These are phyloP conservation scores for Cherax quadricarinatus DNA, from an alignment of 1,140 invertebrate genomes.

Conservation along the genomic window DNA sequence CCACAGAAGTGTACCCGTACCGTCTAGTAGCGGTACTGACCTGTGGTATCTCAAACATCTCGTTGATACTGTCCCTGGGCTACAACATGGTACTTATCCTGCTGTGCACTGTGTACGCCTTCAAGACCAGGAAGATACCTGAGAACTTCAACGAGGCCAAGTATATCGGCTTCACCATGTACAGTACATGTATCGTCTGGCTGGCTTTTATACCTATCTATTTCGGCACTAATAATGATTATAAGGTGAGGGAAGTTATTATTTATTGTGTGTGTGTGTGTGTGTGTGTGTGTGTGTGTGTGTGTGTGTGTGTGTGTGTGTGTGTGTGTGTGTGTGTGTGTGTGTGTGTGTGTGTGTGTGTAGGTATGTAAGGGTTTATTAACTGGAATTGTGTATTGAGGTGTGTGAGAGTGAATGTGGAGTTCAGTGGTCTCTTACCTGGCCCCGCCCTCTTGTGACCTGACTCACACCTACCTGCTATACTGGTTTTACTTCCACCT, in stretches of 20 bases:
- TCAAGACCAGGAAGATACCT: conserved; percentile 82
- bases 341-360: too few species aligned
- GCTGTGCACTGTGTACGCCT: conserved; percentile 82
- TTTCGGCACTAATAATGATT: conserved; percentile 85
- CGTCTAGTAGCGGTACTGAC: conserved; percentile 80
- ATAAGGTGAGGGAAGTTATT: conserved; percentile 81
- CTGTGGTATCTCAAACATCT: conserved; percentile 84
- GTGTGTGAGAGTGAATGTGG: too few species aligned
- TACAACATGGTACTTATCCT: conserved; percentile 86
- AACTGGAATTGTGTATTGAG: too few species aligned
- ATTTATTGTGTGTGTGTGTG: conserved; percentile 73
- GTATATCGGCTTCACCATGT: conserved; percentile 84
- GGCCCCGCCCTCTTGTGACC: too few species aligned
- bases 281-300: not conserved
- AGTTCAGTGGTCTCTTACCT: too few species aligned
- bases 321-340: too few species aligned
- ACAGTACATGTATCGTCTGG: conserved; percentile 84
- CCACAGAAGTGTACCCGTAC: conserved; percentile 80
- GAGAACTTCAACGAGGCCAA: conserved; percentile 84
- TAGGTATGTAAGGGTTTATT: too few species aligned
- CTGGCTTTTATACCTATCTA: conserved; percentile 82
- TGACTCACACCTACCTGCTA: too few species aligned
- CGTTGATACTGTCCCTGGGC: conserved; percentile 84
- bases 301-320: too few species aligned
- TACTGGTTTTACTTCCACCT: too few species aligned